Evolutionary conservation across 2,888 invertebrate genomes (phyloP).

Genomic region (Eupsilia transversa): DNA sequence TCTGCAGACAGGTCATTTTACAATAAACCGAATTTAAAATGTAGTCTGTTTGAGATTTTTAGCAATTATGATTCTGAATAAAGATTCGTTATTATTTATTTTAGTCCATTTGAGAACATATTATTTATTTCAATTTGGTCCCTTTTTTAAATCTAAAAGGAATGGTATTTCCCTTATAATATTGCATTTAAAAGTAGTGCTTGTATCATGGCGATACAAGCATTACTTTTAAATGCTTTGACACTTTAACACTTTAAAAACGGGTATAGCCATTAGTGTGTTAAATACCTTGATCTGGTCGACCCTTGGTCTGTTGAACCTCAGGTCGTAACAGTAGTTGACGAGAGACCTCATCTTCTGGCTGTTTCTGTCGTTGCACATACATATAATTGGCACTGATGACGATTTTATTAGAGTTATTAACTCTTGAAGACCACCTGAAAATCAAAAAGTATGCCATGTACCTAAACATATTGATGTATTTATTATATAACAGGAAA

Average conservation of each 20-base stretch:
- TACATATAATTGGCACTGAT: conserved; percentile 97
- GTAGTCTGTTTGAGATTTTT: not conserved
- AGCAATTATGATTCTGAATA: not conserved
- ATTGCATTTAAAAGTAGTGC: too few species aligned
- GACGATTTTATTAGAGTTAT: conserved; percentile 97
- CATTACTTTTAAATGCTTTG: too few species aligned
- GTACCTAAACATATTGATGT: too few species aligned
- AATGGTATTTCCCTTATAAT: too few species aligned
- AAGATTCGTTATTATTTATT: too few species aligned
- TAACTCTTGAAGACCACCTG: conserved; percentile 97
- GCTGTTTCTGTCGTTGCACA: conserved; percentile 99
- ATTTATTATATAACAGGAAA: too few species aligned
- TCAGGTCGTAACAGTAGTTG: conserved; percentile 98
- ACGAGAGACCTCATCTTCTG: conserved; percentile 97
- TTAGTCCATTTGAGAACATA: not conserved
- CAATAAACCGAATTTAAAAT: not conserved
- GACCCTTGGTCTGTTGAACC: conserved; percentile 95
- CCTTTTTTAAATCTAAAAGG: too few species aligned
- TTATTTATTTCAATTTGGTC: too few species aligned
- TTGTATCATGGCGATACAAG: too few species aligned
- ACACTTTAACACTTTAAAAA: too few species aligned
- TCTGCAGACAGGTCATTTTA: not conserved
- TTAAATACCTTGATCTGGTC: conserved; percentile 95
- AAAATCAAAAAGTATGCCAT: not conserved
- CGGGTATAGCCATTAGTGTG: not conserved